Evolutionary conservation across 1,140 invertebrate genomes (phyloP), one percentile per base, ranked within the genome.

Genomic region (Papilio glaucus): DNA sequence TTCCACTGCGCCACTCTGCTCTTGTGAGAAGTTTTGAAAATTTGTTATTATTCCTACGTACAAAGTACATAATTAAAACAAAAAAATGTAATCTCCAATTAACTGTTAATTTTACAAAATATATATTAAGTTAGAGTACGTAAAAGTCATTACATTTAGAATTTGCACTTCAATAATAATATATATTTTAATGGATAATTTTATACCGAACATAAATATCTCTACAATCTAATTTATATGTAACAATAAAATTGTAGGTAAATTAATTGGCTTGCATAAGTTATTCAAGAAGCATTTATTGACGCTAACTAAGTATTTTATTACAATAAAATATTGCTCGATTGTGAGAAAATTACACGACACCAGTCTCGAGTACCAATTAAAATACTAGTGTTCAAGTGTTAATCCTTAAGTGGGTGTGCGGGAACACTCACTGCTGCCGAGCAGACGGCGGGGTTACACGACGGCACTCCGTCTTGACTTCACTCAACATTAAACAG

Each of bases 1-100:
- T 81, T 81, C 80, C 77, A 81, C 77, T 79, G 77, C 77, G 77
- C 77, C 77, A 79, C 77, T 79, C 77, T 79, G 77, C 77, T 79
- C 45, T 49, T 49, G 15, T 21, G 45, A 8, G 0, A 9, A 21
- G 6, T 9, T 6, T 49, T 12, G 57, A 60, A 60, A 60, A 13
- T 60, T 29, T n/a, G 10, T 33, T 29, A 21, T 9, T 21, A 1
- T 49, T 29, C 1, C 57, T 13, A 26, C 57, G 3, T n/a, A n/a
- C n/a, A n/a, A n/a, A n/a, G n/a, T n/a, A n/a, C n/a, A n/a, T n/a
- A n/a, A n/a, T n/a, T n/a, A n/a, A n/a, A n/a, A n/a, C n/a, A n/a
- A n/a, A n/a, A n/a, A n/a, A n/a, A n/a, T n/a, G n/a, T n/a, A n/a
- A n/a, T n/a, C n/a, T n/a, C n/a, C n/a, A n/a, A n/a, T n/a, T n/a